Base-by-base conservation (phyloP, 2,797 vertebrate species). In the Orientallactaga sibirica region DNA sequence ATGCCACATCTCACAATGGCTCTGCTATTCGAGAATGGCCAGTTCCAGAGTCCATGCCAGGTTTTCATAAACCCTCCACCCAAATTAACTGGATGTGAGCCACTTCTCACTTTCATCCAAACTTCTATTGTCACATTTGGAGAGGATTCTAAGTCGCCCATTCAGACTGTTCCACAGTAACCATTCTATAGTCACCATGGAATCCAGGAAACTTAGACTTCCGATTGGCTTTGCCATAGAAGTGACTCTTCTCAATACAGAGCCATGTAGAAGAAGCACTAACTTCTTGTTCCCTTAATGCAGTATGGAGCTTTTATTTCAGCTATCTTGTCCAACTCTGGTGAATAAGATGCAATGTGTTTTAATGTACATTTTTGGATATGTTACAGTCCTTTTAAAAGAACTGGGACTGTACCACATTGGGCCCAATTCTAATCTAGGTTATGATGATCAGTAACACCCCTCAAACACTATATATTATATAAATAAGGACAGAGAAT, bases 371-470 rank as follows among this genome's bases (percentile, higher is more conserved):
- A 89, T 29, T 66, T 94, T 18, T 82, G 24, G 16, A 33, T 43
- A 22, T 91, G 25, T 80, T 58, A 52, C 16, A 91, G 4, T 66
- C 18, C 7, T 74, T 73, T 88, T 10, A 87, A 90, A 92, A 79
- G n/a, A 48, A 58, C 48, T 82, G 18, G 29, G 73, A 27, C 3
- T 41, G 10, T 14, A 80, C 6, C 52, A 85, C 52, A 70, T 68
- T 48, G 67, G 24, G 64, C 14, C 82, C 10, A 82, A 74, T 10
- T 83, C 9, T 62, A 84, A 79, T 58, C 18, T 84, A 22, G 29
- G 58, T 7, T 20, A 24, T 78, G 48, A 70, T 12, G 62, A 75
- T 68, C 11, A 77, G 41, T 71, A 5, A 77, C 66, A 84, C 66
- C 3, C 3, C 3, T 81, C 14, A 52, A 67, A 70, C 29, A 70